These are phyloP conservation scores for Dasyurus viverrinus DNA, from an alignment of 2,113 vertebrate species.

Conservation along the genomic window DNA sequence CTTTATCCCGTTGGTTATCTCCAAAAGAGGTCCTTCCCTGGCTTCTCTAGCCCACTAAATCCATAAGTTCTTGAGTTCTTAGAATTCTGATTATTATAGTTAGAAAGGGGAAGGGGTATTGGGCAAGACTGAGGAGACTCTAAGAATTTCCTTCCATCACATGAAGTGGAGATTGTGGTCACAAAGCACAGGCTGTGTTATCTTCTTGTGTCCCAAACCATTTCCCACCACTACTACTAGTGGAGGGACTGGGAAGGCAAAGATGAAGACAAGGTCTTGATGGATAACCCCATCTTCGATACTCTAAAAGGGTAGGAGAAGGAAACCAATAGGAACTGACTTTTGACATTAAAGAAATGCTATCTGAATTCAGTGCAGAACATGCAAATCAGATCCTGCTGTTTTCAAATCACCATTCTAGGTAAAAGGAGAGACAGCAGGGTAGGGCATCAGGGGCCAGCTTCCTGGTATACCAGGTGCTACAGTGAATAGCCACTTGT, in stretches of 20 bases:
- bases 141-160: neutral
- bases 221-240: neutral
- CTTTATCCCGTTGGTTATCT: neutral
- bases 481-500: neutral
- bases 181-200: neutral
- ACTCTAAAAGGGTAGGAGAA: neutral
- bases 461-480: neutral
- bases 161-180: neutral
- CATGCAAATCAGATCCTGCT: neutral
- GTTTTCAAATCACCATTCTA: neutral
- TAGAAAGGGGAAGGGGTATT: neutral
- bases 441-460: neutral
- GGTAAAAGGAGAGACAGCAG: neutral
- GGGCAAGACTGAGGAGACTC: neutral
- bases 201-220: neutral
- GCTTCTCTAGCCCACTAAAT: neutral
- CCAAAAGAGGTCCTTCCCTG: neutral
- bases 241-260: neutral
- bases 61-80: neutral
- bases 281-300: neutral
- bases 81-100: constrained; percentile 16
- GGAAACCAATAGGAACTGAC: neutral
- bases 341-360: neutral
- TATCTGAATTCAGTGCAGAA: neutral
- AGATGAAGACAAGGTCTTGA: neutral